These are phyloP conservation scores for Theonella swinhoei DNA, from an alignment of 37 sponge, comb jelly and placozoan species.

Conservation along the genomic window DNA sequence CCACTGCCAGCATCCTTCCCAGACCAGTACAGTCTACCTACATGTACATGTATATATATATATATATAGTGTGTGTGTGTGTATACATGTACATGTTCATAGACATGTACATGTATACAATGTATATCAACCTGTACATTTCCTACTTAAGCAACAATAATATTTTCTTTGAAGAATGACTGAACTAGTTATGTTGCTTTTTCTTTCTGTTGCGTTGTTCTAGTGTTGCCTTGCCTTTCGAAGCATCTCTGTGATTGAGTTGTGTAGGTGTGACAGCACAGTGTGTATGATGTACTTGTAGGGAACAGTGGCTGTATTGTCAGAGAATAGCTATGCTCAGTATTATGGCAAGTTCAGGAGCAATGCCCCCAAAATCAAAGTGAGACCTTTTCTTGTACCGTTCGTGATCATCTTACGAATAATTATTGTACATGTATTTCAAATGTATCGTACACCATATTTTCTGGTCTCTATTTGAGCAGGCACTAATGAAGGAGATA, in stretches of 20 bases:
- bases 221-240: background rate
- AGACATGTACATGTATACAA: background rate
- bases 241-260: background rate
- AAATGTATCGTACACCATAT: too few species aligned
- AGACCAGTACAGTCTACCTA: slow-evolving; percentile 22
- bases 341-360: slow-evolving; percentile 93
- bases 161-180: too few species aligned
- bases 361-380: slow-evolving; percentile 83
- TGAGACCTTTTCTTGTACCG: slow-evolving; percentile 14
- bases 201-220: background rate
- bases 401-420: too few species aligned
- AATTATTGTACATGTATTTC: background rate
- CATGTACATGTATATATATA: background rate
- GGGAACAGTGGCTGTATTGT: background rate
- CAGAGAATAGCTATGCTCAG: slow-evolving; percentile 64
- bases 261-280: too few species aligned
- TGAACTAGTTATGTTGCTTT: too few species aligned
- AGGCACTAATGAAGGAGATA: slow-evolving; percentile 86
- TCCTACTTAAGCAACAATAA: too few species aligned
- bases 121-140: too few species aligned
- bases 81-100: background rate
- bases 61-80: too few species aligned
- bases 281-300: too few species aligned
- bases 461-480: too few species aligned
- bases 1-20: slow-evolving; percentile 63